Evolutionary conservation across 2,797 vertebrate genomes (phyloP), one percentile per base, ranked within the genome.

Genomic region (Acanthis flammea): DNA sequence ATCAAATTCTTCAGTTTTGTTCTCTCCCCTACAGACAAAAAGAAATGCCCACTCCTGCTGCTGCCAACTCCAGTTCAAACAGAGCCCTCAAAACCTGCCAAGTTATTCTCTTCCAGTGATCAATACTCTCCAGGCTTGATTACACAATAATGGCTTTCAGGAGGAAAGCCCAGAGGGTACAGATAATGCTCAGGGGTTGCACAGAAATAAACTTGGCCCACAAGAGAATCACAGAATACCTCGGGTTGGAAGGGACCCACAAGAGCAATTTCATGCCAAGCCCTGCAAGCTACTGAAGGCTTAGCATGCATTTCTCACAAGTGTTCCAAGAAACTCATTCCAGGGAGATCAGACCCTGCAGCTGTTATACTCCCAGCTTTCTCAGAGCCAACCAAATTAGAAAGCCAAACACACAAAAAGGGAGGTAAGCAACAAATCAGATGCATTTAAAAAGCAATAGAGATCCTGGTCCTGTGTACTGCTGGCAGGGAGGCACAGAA

Each of bases 301-400:
- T 70, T 33, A 70, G 42, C 31, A 30, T 82, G 19, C 48, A 24
- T 63, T 92, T 89, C 78, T 87, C 71, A 70, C 0, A 0, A 23
- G 41, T 3, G 1, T 55, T 90, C 88, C 66, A 68, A 84, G 55
- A 41, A 87, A 53, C 33, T 74, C 66, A 72, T 94, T 94, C 81
- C 92, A 68, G 70, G 44, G 72, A 81, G 78, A 95, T 73, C 79
- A 86, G 75, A 45, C 19, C 47, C 44, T 75, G 84, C 78, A 96
- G 92, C 90, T 95, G 86, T 74, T 68, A 18, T 7, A 83, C 2
- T 25, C 8, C 16, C 63, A 76, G 48, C 39, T 57, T 70, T 55
- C 44, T 60, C 68, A 57, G 45, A 55, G 77, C 33, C 61, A 90
- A 47, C 8, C 0, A 8, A 78, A 35, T 48, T 53, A 33, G 22